A percentile compares a stretch with the other conserved stretches of the same genome.
Evolutionary conservation across 2,888 invertebrate species (phyloP).

Genomic region (Eristalis intricaria): DNA sequence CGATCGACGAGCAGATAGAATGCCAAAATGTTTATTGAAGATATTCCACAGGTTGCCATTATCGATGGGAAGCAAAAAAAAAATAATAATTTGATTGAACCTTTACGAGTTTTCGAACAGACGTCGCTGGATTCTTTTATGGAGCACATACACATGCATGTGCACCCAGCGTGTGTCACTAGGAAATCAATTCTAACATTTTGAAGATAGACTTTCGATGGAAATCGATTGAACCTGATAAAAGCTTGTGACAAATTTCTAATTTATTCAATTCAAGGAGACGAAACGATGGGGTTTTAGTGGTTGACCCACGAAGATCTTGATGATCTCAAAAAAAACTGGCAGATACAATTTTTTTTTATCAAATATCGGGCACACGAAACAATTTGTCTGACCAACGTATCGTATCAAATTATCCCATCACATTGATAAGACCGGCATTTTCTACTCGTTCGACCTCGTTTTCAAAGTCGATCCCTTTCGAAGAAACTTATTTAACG

Average conservation of each 20-base stretch:
- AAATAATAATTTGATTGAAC: neutral
- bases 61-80: neutral
- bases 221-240: neutral
- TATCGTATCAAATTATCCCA: conserved; percentile 32
- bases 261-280: neutral
- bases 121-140: neutral
- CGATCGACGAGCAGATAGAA: neutral
- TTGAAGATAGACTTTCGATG: neutral
- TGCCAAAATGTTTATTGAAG: too few species aligned
- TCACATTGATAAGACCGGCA: conserved; percentile 39
- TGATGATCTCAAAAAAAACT: neutral
- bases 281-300: neutral
- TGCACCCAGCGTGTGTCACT: neutral
- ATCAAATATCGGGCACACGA: conserved; percentile 35
- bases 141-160: neutral
- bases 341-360: conserved; percentile 26
- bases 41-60: neutral
- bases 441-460: conserved; percentile 24
- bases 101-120: neutral
- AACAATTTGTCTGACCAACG: conserved; percentile 34
- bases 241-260: neutral
- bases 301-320: neutral
- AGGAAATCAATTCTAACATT: neutral
- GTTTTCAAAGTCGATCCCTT: conserved; percentile 10
- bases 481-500: conserved; percentile 21